Base-by-base conservation (phyloP, 1,140 invertebrate species). In the Drosophila lowei region DNA sequence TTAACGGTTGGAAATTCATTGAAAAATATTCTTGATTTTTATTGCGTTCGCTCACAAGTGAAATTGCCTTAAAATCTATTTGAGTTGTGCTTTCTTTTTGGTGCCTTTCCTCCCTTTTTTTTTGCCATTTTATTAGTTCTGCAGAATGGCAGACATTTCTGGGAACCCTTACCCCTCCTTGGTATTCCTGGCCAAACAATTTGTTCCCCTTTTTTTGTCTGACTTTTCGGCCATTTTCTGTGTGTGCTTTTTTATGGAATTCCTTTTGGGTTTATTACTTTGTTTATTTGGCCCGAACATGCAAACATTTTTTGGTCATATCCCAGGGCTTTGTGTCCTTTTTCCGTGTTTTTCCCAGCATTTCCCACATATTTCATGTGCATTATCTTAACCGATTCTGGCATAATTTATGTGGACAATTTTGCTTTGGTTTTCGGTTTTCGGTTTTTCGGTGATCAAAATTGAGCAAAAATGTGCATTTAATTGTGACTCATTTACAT, bases 11-110 rank as follows among this genome's bases (percentile, higher is more conserved):
- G 68, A 56, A 73, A 77, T 77, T 85, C 81, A 73, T 80, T 76
- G 83, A 74, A 83, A 38, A 88, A 88, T 88, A 88, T 88, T 88
- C 83, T 88, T 88, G 83, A 88, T 88, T 88, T 88, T 88, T 88
- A 88, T 88, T 88, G 83, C 83, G 83, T 83, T 88, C 64, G 83
- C 64, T 88, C 78, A 78, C 83, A 88, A 88, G 83, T 88, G 78
- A 88, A 88, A 88, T 88, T 88, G 83, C 83, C 34, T 88, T 88
- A 78, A 88, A 88, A 83, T 88, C 83, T 88, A 76, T 88, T 88
- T 88, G 83, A 88, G 73, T 80, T 71, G 47, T 57, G 79, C 56
- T 54, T 79, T 18, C 34, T 28, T 50, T 67, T 25, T 59, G 9
- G 9, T 56, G 34, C 18, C 34, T 65, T 62, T 55, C 53, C 56